A percentile compares a stretch with the other conserved stretches of the same genome.
Evolutionary conservation across 2,113 vertebrate genomes (phyloP).

Genomic region (Platysteira castanea): DNA sequence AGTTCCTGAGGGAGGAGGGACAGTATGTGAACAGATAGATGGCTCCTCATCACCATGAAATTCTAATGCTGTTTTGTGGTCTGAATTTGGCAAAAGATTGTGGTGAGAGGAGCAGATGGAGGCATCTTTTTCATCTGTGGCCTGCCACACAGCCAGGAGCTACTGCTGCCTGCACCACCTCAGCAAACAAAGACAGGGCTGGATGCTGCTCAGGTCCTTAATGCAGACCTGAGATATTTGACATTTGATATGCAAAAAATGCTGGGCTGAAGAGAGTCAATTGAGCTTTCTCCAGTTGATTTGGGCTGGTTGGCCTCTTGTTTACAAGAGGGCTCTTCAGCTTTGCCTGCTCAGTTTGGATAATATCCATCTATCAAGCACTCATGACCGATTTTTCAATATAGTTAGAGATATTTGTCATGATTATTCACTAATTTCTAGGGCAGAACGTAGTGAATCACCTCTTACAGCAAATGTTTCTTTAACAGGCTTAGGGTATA

Average conservation of each 20-base stretch:
- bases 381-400: not conserved
- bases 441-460: not conserved
- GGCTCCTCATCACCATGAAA: not conserved
- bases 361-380: not conserved
- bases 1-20: not conserved
- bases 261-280: not conserved
- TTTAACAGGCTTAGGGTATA: not conserved
- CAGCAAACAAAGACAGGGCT: not conserved
- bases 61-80: not conserved
- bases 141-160: not conserved
- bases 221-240: not conserved
- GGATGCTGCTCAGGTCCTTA: not conserved
- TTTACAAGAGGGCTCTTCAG: not conserved
- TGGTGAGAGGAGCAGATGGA: not conserved
- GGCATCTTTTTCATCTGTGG: not conserved
- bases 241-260: not conserved
- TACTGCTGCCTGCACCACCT: not conserved
- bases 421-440: not conserved
- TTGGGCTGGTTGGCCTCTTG: not conserved
- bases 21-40: not conserved
- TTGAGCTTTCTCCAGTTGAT: not conserved
- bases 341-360: not conserved
- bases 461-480: not conserved
- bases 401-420: not conserved
- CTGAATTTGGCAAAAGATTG: not conserved